Evolutionary conservation across 30 jellyfish, hydroid and myxozoan genomes (phyloP).

Genomic region (Clytia hemisphaerica): DNA sequence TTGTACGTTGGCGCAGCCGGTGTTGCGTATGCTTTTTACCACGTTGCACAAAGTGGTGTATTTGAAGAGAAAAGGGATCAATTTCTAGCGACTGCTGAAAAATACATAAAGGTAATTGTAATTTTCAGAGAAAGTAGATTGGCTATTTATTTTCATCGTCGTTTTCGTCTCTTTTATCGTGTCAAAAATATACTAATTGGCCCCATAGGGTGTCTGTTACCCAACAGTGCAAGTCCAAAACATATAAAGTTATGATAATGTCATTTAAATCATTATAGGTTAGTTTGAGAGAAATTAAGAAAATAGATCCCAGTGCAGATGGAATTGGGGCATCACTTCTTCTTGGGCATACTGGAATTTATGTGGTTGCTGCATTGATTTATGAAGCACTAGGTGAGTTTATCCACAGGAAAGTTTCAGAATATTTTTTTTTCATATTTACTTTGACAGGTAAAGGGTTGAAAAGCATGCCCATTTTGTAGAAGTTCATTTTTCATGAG

Average conservation of each 20-base stretch:
- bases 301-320: slow-evolving; percentile 60
- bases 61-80: slow-evolving; percentile 74
- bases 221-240: too few species aligned
- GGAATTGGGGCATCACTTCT: slow-evolving; percentile 92
- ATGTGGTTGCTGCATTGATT: slow-evolving; percentile 62
- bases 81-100: slow-evolving; percentile 70
- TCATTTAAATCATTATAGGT: slow-evolving; percentile 38
- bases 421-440: too few species aligned
- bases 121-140: too few species aligned
- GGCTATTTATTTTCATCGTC: too few species aligned
- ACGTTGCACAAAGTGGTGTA: slow-evolving; percentile 84
- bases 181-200: neutral
- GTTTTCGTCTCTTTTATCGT: too few species aligned
- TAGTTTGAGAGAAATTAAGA: slow-evolving; percentile 61
- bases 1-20: slow-evolving; percentile 98
- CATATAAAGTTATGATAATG: neutral
- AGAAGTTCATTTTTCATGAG: too few species aligned
- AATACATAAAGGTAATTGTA: slow-evolving; percentile 60
- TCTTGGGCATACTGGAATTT: slow-evolving; percentile 97
- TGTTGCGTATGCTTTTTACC: slow-evolving; percentile 92
- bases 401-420: too few species aligned
- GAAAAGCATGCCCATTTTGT: too few species aligned
- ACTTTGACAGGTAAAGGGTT: too few species aligned
- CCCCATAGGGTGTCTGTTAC: too few species aligned
- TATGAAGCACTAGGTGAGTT: slow-evolving; percentile 87